Percentiles rank a stretch among this genome's conserved stretches.
Conservation (phyloP, 2,888 invertebrate species). For the Nemotelus nigrinus region DNA sequence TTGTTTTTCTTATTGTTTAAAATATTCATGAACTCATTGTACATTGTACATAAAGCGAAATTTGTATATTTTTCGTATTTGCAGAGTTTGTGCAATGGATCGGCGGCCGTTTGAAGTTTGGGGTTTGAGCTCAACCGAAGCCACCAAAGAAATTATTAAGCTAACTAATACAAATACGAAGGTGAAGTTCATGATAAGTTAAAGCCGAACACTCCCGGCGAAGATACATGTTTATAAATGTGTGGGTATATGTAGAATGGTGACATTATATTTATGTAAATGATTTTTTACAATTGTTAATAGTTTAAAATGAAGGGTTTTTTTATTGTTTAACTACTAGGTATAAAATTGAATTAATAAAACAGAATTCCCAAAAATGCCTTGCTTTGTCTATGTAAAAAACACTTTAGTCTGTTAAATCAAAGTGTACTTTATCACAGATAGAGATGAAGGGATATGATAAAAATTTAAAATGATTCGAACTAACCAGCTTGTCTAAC, state of each 20-base stretch:
- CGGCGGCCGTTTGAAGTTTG: conserved; percentile 70
- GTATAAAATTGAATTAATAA: no score
- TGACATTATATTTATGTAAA: background rate
- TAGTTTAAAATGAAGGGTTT: no score
- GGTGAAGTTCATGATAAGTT: conserved; percentile 24
- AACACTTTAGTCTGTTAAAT: no score
- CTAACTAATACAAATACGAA: conserved; percentile 52
- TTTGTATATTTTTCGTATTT: conserved; percentile 15
- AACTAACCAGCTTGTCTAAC: no score
- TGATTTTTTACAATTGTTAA: background rate
- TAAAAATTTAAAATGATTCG: no score
- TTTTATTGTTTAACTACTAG: no score
- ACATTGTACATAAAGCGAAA: background rate
- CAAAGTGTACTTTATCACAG: no score
- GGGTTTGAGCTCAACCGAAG: conserved; percentile 69
- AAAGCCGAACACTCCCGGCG: background rate
- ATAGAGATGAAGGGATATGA: no score
- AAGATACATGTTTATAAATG: background rate
- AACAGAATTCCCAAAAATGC: no score
- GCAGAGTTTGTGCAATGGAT: conserved; percentile 71
- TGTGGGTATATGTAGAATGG: background rate
- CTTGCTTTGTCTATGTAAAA: no score
- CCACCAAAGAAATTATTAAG: conserved; percentile 64
- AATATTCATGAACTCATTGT: conserved; percentile 1
- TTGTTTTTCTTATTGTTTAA: background rate